These are phyloP conservation scores for Oreochromis aureus DNA, from an alignment of 2,113 vertebrate genomes.

Conservation along the genomic window DNA sequence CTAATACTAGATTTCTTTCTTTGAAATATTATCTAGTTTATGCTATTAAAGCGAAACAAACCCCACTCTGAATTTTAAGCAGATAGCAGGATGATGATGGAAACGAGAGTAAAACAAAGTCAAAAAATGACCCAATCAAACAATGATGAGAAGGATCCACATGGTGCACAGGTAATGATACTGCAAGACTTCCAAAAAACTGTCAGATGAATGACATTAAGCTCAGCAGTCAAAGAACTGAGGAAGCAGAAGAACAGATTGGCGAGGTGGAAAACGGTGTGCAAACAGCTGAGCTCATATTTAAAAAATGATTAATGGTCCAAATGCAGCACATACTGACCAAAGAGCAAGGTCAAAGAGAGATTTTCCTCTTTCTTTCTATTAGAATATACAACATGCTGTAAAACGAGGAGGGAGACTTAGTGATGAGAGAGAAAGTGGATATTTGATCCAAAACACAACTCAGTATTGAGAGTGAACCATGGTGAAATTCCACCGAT, in stretches of 20 bases:
- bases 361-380: neutral
- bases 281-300: neutral
- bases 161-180: neutral
- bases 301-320: neutral
- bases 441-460: neutral
- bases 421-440: neutral
- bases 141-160: neutral
- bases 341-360: neutral
- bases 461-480: neutral
- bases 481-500: neutral
- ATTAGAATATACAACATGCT: neutral
- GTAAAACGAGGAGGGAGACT: neutral
- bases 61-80: neutral
- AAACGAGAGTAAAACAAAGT: neutral
- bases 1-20: neutral
- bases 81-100: neutral
- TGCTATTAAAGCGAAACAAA: neutral
- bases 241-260: neutral
- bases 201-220: neutral
- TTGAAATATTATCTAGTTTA: neutral
- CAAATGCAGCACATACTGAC: neutral
- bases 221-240: neutral
- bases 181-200: neutral
- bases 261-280: neutral
- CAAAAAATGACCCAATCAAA: neutral